These are phyloP conservation scores for Idaea biselata DNA, from an alignment of 2,888 invertebrate genomes.

Conservation along the genomic window DNA sequence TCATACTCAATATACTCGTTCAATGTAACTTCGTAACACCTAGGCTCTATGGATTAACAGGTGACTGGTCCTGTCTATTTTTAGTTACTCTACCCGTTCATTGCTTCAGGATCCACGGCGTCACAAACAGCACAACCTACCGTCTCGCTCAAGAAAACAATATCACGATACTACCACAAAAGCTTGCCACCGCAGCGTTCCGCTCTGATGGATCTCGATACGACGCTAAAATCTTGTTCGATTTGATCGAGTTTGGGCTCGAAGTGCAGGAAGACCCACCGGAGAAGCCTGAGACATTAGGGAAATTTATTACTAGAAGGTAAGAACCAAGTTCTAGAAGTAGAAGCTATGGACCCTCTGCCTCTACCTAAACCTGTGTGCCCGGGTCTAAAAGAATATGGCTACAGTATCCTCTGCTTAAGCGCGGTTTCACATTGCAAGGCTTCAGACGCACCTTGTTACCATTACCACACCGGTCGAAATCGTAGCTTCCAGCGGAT, in stretches of 20 bases:
- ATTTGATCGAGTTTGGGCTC: conserved; percentile 37
- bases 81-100: neutral
- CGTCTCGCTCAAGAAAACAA: conserved; percentile 46
- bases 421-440: no score
- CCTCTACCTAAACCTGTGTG: no score
- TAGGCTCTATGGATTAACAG: no score
- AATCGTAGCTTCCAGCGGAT: no score
- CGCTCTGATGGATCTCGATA: conserved; percentile 38
- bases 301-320: conserved; percentile 47
- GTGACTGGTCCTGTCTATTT: no score
- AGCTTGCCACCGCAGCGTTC: conserved; percentile 36
- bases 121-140: conserved; percentile 38
- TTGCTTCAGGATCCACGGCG: conserved; percentile 62
- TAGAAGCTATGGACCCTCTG: no score
- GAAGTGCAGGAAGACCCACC: conserved; percentile 36
- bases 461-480: no score
- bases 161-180: conserved; percentile 41
- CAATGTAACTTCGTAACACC: no score
- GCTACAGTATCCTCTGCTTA: no score
- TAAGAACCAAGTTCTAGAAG: conserved; percentile 23
- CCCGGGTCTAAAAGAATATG: no score
- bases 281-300: conserved; percentile 39
- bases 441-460: no score
- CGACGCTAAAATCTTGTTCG: conserved; percentile 32
- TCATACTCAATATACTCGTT: no score